A percentile compares a stretch with the other conserved stretches of the same genome.
Evolutionary conservation across 2,797 vertebrate genomes (phyloP).

Genomic region (Sardinella longiceps): DNA sequence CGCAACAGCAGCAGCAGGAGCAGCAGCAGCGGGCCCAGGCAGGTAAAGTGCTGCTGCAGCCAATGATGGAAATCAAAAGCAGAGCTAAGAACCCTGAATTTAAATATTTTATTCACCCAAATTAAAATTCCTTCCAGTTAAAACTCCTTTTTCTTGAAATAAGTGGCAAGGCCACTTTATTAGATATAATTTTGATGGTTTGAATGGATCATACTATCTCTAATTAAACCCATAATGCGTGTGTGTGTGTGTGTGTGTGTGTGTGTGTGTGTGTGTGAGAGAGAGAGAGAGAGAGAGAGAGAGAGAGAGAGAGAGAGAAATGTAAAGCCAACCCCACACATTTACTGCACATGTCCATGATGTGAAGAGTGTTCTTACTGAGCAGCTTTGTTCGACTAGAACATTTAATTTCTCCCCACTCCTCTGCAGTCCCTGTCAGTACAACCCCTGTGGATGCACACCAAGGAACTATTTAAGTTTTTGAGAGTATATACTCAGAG

Average conservation of each 20-base stretch:
- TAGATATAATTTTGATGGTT: background rate
- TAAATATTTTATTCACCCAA: background rate
- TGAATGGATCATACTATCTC: background rate
- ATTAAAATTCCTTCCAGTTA: no score
- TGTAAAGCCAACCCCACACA: no score
- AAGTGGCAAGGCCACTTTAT: no score
- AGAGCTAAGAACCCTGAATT: background rate
- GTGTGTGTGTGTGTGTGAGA: background rate
- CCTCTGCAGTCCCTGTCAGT: no score
- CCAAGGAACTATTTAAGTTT: background rate
- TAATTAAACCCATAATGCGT: background rate
- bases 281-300: background rate
- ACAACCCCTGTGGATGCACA: no score
- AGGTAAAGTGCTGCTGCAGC: background rate
- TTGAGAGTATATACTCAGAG: background rate
- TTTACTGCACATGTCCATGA: background rate
- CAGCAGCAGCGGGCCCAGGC: background rate
- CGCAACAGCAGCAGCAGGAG: no score
- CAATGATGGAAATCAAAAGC: background rate
- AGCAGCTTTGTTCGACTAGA: no score
- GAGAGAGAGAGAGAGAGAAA: background rate
- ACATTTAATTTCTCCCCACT: no score
- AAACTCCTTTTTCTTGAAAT: no score
- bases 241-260: slow-evolving; percentile 14
- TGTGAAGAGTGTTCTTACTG: background rate